phyloP scores from a whole-genome alignment of 2,888 invertebrate species.

The Lasius platythorax region DNA sequence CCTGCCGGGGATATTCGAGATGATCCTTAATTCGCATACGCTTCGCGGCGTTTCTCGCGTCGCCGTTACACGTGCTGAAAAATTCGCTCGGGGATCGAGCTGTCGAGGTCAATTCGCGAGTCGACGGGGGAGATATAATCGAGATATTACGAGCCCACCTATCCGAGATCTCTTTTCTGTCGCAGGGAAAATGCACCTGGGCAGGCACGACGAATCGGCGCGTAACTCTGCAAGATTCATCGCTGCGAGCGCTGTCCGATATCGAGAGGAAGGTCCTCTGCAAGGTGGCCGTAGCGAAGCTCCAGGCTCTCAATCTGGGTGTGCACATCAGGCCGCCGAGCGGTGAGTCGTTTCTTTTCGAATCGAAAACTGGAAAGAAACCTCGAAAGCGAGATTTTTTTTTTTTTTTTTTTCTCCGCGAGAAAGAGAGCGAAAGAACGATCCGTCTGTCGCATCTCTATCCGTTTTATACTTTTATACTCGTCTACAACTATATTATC shows the following conservation, averaged over 20 bases:
- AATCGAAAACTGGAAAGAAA: not conserved
- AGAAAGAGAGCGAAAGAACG: not conserved
- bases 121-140: not conserved
- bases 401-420: not conserved
- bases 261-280: constrained; percentile 93
- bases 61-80: not conserved
- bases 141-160: not conserved
- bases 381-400: not conserved
- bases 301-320: constrained; percentile 95
- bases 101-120: not conserved
- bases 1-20: not conserved
- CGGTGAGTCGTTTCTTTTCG: constrained; percentile 87
- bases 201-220: constrained; percentile 90
- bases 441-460: not conserved
- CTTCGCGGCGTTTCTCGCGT: not conserved
- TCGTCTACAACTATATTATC: not conserved
- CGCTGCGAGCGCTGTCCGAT: constrained; percentile 91
- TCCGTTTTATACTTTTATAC: not conserved
- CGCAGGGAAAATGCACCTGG: constrained; percentile 94
- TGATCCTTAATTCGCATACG: not conserved
- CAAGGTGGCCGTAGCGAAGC: constrained; percentile 94
- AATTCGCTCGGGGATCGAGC: not conserved
- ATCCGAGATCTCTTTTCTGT: constrained; percentile 57
- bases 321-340: constrained; percentile 93
- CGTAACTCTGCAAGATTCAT: constrained; percentile 91